Conservation (phyloP, 2,113 vertebrate genomes). For the Varanus komodoensis region DNA sequence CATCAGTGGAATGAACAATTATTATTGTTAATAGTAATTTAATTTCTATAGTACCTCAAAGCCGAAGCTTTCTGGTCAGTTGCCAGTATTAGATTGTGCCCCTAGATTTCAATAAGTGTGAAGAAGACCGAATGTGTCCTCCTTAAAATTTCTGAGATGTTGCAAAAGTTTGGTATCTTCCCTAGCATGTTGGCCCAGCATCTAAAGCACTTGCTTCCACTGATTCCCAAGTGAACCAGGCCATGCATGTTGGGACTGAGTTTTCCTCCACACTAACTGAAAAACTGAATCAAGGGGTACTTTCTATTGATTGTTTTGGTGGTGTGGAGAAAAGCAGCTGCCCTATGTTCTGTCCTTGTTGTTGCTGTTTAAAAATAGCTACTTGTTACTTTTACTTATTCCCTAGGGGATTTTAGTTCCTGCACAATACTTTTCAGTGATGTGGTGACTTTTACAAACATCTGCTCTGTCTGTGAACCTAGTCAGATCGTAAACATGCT, state of each 20-base stretch:
- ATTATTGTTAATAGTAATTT: too few species aligned
- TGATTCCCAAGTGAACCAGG: background rate
- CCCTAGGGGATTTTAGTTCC: constrained; percentile 80
- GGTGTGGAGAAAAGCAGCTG: background rate
- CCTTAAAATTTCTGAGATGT: background rate
- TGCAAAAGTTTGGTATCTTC: background rate
- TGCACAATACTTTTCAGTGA: constrained; percentile 85
- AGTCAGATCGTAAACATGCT: constrained; percentile 82
- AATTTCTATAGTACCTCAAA: too few species aligned
- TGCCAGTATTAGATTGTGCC: too few species aligned
- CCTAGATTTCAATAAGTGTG: background rate
- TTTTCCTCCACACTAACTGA: background rate
- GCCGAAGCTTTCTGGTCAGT: too few species aligned
- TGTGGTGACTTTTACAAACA: constrained; percentile 84
- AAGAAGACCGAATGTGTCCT: background rate
- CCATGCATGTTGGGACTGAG: background rate
- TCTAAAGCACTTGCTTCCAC: background rate
- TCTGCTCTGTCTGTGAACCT: constrained; percentile 81
- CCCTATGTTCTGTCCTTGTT: background rate
- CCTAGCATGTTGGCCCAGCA: background rate
- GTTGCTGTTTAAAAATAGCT: background rate
- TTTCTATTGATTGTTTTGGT: background rate
- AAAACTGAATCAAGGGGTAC: background rate
- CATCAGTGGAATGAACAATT: too few species aligned
- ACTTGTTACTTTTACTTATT: constrained; percentile 24